These are phyloP conservation scores for Xylophagus ater DNA, from an alignment of 2,888 invertebrate genomes.

Conservation along the genomic window DNA sequence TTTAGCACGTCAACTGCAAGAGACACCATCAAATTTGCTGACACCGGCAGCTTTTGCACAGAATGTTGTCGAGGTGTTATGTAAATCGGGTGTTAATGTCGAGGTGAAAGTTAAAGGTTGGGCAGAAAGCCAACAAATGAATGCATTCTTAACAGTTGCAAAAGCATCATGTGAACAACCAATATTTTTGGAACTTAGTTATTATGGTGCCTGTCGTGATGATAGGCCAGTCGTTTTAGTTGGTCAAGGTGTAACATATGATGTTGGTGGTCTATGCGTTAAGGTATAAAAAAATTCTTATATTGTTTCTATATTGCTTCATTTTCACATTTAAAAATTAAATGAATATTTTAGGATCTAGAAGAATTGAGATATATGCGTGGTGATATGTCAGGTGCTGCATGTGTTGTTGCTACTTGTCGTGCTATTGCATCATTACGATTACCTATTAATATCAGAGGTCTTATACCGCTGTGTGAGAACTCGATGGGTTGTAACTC, in stretches of 20 bases:
- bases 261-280: conserved; percentile 63
- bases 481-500: conserved; percentile 66
- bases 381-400: conserved; percentile 78
- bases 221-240: conserved; percentile 60
- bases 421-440: conserved; percentile 57
- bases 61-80: conserved; percentile 41
- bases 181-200: conserved; percentile 65
- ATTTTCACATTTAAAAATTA: not conserved
- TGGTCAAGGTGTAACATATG: conserved; percentile 56
- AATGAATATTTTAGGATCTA: conserved; percentile 18
- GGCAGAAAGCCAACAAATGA: conserved; percentile 70
- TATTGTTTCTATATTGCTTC: not conserved
- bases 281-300: conserved; percentile 36
- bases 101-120: conserved; percentile 45
- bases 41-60: conserved; percentile 70
- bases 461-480: conserved; percentile 66
- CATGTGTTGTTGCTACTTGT: conserved; percentile 59
- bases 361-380: conserved; percentile 57
- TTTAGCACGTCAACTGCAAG: conserved; percentile 62
- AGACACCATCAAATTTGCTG: conserved; percentile 67
- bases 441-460: conserved; percentile 59
- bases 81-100: conserved; percentile 31
- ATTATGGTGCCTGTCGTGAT: conserved; percentile 50
- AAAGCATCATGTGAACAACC: conserved; percentile 70
- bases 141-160: conserved; percentile 63